Conservation (phyloP, 1,140 invertebrate genomes). For the Orchestia grillus region DNA sequence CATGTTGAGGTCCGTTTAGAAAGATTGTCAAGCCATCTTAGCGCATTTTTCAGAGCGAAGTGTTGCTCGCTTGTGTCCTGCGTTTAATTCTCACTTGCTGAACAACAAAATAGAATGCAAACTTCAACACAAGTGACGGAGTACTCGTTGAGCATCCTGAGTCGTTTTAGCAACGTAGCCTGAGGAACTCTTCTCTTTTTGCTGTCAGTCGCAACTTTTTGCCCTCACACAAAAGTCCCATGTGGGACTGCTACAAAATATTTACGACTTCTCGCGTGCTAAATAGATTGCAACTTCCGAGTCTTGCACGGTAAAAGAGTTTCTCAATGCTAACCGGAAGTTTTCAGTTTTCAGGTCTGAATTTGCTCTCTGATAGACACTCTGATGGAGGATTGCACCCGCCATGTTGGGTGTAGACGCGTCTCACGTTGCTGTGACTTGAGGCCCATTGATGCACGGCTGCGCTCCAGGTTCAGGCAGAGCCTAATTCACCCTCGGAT, state of each 20-base stretch:
- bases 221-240: not conserved
- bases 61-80: too few species aligned
- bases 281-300: not conserved
- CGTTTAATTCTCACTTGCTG: not conserved
- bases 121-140: not conserved
- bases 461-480: too few species aligned
- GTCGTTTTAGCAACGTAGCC: not conserved
- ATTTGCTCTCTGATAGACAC: not conserved
- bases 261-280: not conserved
- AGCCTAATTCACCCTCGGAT: too few species aligned
- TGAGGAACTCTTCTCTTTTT: not conserved
- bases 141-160: not conserved
- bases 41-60: too few species aligned
- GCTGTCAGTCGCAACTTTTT: not conserved
- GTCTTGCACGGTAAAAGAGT: not conserved
- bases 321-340: not conserved
- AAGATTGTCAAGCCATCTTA: too few species aligned
- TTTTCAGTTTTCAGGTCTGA: not conserved
- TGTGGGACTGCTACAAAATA: not conserved
- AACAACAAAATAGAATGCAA: not conserved
- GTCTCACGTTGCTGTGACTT: too few species aligned
- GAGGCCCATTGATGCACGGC: too few species aligned
- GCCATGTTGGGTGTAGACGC: too few species aligned
- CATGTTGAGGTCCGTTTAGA: too few species aligned
- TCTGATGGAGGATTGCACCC: too few species aligned